Percentiles rank a stretch among this genome's conserved stretches.
Conservation (phyloP, 35 echinoderm and acorn worm species). For the Strongylocentrotus purpuratus region DNA sequence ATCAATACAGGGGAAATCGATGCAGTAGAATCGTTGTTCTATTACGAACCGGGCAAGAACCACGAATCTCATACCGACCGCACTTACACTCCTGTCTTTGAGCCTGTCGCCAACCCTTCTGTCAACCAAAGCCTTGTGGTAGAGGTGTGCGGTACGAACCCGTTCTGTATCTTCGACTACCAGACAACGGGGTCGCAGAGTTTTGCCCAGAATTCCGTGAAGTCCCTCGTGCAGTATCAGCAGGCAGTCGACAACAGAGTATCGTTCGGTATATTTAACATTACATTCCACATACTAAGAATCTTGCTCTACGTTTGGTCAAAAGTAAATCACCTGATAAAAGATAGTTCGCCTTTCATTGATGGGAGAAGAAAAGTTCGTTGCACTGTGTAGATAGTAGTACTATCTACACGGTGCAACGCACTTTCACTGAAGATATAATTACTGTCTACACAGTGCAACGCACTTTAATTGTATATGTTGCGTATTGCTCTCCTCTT, state of each 20-base stretch:
- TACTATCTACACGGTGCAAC: too few species aligned
- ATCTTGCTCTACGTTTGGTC: too few species aligned
- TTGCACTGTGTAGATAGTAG: too few species aligned
- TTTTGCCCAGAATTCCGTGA: neutral
- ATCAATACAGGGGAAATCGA: neutral
- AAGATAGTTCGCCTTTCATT: too few species aligned
- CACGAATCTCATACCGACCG: neutral
- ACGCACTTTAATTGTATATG: too few species aligned
- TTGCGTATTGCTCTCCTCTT: too few species aligned
- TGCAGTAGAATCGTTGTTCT: neutral
- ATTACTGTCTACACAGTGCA: too few species aligned
- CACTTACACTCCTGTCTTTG: neutral
- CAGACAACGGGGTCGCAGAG: conserved; percentile 13
- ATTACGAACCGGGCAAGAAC: neutral
- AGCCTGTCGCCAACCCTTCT: neutral
- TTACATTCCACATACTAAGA: too few species aligned
- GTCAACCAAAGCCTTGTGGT: neutral
- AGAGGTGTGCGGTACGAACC: neutral
- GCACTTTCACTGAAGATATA: too few species aligned
- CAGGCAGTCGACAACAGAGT: neutral
- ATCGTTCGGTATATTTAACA: neutral
- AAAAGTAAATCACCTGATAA: too few species aligned
- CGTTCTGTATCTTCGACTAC: conserved; percentile 21
- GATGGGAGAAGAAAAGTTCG: too few species aligned
- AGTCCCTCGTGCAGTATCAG: neutral